Base-by-base conservation (phyloP, 2,888 invertebrate species). In the Chymomyza fuscimana region DNA sequence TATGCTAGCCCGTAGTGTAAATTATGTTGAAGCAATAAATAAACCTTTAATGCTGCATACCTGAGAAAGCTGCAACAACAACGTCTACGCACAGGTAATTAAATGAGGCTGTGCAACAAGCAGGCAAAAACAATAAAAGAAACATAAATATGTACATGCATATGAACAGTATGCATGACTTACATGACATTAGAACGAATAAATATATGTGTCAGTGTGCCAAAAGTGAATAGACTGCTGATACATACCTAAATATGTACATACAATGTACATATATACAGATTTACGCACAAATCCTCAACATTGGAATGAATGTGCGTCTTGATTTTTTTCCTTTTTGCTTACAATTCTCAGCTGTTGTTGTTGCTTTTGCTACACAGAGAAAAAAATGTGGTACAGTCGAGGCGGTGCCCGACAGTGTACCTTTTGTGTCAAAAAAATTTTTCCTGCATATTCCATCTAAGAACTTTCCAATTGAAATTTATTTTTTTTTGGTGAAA, bases 191-290 rank as follows among this genome's bases (percentile, higher is more conserved):
- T 25, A 25, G 25, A 25, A 25, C 25, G 2, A 25, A 25, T 25
- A 73, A 58, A 74, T 73, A 50, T 65, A 69, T 80, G 86, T 87
- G 83, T 87, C 87, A 87, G 75, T 77, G 72, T 85, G 86, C 72
- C 87, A 82, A 73, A 78, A 73, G 70, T 73, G 72, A 70, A 58
- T 29, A 22, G 67, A 65, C 63, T 50, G 61, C 65, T 29, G 7
- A 32, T 46, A 52, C 63, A n/a, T 7, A 19, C 5, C 1, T 19
- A 70, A 7, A 5, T 5, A 32, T 32, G 32, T 40, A 46, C 40
- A 63, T 25, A 19, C 46, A 7, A 19, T 51, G 3, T 25, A 25
- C 4, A 25, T 25, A 25, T 25, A 25, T 25, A 25, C 25, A 25
- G 25, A 64, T 7, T 61, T 12, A 63, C 40, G 29, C 22, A 51